Evolutionary conservation across 1,140 invertebrate species (phyloP), one percentile per base, ranked within the genome.

Genomic region (Cyrtorhinus lividipennis): DNA sequence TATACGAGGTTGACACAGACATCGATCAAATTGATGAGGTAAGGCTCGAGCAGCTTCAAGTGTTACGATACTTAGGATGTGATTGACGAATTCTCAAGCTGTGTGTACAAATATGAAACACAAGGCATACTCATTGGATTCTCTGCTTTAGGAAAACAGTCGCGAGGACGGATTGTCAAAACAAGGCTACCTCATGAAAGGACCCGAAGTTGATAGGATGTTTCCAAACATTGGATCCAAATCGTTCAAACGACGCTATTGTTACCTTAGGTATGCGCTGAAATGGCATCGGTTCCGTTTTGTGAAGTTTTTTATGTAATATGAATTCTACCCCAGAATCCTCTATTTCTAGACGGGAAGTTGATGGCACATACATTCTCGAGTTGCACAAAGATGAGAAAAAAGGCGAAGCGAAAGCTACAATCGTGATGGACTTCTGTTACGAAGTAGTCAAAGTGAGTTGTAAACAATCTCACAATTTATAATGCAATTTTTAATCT

Each of bases 341-440:
- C n/a, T n/a, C n/a, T 48, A 61, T 61, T 69, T 68, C 58, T 57
- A 78, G 90, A 61, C 86, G 89, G 74, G 89, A 93, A 75, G 83
- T 90, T 26, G 90, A 94, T 74, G 89, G 88, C 12, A 90, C 90
- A 0, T 92, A 92, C 69, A 87, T 91, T 68, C 77, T 95, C 22
- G 90, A 94, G 75, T 81, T 95, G 68, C 89, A 90, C 71, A 95
- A 95, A 77, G 92, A 95, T 77, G 90, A 95, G 61, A 89, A 87
- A 71, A 92, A 90, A 74, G 82, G 81, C 1, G 91, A 95, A 69
- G 85, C 87, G 1, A 94, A 94, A 76, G 82, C 88, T 64, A 87
- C 88, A n/a, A 89, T 95, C 73, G 89, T 90, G 65, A 86, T 95
- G 83, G 92, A 95, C 73, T 90, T 92, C 75, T 94, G 91, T 70